Conservation (phyloP, 2,888 invertebrate species). For the Cheilosia soror region DNA sequence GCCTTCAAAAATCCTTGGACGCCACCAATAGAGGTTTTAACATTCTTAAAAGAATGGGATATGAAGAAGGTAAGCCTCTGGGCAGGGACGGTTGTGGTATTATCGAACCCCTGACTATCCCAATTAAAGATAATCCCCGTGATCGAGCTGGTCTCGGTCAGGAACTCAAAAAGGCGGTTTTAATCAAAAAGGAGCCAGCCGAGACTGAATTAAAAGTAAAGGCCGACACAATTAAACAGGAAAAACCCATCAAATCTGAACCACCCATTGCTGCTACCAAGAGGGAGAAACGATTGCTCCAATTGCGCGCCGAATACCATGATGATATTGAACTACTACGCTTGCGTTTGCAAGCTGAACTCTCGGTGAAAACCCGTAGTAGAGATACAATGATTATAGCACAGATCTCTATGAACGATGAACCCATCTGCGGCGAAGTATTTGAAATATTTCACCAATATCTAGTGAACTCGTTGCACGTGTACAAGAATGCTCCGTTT, state of each 20-base stretch:
- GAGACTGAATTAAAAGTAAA: not conserved
- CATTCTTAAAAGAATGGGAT: conserved; percentile 71
- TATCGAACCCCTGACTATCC: conserved; percentile 43
- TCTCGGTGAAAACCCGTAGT: not conserved
- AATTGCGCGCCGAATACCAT: conserved; percentile 6
- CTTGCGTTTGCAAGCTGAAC: conserved; percentile 43
- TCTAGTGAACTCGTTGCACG: conserved; percentile 30
- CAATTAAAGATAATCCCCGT: conserved; percentile 9
- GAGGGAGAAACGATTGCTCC: conserved; percentile 13
- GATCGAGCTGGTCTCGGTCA: conserved; percentile 67
- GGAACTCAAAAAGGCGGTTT: not conserved
- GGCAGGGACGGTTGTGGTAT: conserved; percentile 55
- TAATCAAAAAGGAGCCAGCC: not conserved
- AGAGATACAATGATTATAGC: conserved; percentile 60
- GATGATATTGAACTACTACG: conserved; percentile 70
- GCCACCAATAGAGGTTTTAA: conserved; percentile 60
- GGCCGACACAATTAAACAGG: not conserved
- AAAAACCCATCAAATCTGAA: not conserved
- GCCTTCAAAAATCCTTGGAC: conserved; percentile 44
- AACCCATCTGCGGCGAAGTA: conserved; percentile 25
- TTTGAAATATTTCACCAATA: conserved; percentile 53
- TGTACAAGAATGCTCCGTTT: conserved; percentile 17
- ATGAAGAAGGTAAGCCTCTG: conserved; percentile 62
- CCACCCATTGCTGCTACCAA: not conserved
- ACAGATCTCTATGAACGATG: conserved; percentile 52